These are phyloP conservation scores for Ataeniobius toweri DNA, from an alignment of 2,797 vertebrate species.

Conservation along the genomic window DNA sequence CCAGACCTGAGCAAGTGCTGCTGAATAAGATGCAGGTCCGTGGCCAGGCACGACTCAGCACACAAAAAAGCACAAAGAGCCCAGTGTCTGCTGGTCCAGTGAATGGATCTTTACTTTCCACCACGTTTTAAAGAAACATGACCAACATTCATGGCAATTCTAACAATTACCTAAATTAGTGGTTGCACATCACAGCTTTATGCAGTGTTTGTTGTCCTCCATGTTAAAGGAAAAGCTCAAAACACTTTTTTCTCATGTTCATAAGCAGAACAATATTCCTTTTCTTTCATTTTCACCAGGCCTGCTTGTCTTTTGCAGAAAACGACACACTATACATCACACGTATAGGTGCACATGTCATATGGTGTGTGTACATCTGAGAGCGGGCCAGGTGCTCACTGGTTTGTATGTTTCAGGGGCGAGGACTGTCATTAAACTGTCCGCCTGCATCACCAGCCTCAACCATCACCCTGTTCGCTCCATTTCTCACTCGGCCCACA, in stretches of 20 bases:
- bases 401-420: conserved; percentile 65
- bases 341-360: conserved; percentile 61
- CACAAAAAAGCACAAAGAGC: conserved; percentile 50
- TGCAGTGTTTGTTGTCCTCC: conserved; percentile 11
- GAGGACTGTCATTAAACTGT: conserved; percentile 78
- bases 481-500: conserved; percentile 39
- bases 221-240: conserved; percentile 9
- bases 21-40: conserved; percentile 67
- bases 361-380: conserved; percentile 54
- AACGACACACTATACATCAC: conserved; percentile 59
- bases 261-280: conserved; percentile 34
- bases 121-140: conserved; percentile 24
- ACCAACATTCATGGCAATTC: conserved; percentile 26
- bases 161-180: conserved; percentile 19
- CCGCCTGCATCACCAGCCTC: conserved; percentile 71
- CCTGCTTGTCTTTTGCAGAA: conserved; percentile 57
- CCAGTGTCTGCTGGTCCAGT: conserved; percentile 39
- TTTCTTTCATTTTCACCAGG: conserved; percentile 61
- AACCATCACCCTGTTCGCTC: conserved; percentile 70
- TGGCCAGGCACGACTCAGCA: conserved; percentile 41
- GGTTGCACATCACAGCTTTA: conserved; percentile 8
- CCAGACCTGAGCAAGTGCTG: conserved; percentile 52
- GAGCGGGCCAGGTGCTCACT: conserved; percentile 40
- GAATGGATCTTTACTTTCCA: conserved; percentile 42
- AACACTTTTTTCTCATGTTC: conserved; percentile 45